Evolutionary conservation across 2,888 invertebrate species (phyloP), one percentile per base, ranked within the genome.

Genomic region (Hylaea fasciaria): DNA sequence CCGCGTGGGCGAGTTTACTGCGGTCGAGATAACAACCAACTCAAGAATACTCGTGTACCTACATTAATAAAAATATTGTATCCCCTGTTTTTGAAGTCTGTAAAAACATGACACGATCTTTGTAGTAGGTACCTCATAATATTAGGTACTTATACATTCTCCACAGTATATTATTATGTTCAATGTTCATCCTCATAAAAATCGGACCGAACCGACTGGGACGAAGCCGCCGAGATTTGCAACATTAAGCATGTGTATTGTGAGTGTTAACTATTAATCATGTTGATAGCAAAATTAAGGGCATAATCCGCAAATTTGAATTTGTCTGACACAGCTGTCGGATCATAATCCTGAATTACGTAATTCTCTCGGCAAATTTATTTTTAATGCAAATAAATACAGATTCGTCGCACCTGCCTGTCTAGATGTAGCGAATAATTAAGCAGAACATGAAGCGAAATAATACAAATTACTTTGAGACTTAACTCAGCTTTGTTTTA

Each of bases 361-460:
- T 80, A 81, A 85, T 85, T 87, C 85, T 80, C 84, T 77, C 74
- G 77, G 80, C 77, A 81, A 89, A 88, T 89, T 84, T 88, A 88
- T 87, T 89, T 89, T 89, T 88, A 87, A 89, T 89, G 87, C 89
- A 89, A 89, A 89, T 88, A 89, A 89, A 89, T 89, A 89, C 88
- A 89, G 87, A 84, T 85, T 87, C 83, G 84, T 87, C 86, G 86
- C 90, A 89, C 89, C 89, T 89, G 89, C 82, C 83, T 77, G 85
- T 83, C 86, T 86, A 81, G 84, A 78, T 86, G 86, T 85, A 81
- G 80, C 83, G 86, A 82, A 87, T 88, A 88, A 89, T 89, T 89
- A 87, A 86, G 87, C 83, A 77, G 81, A 87, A 85, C 85, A 85
- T 85, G 83, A 80, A 86, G 86, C 84, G 84, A 86, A 87, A 87